A percentile compares a stretch with the other conserved stretches of the same genome.
Conservation (phyloP, 2,113 vertebrate species). For the Nymphicus hollandicus region DNA sequence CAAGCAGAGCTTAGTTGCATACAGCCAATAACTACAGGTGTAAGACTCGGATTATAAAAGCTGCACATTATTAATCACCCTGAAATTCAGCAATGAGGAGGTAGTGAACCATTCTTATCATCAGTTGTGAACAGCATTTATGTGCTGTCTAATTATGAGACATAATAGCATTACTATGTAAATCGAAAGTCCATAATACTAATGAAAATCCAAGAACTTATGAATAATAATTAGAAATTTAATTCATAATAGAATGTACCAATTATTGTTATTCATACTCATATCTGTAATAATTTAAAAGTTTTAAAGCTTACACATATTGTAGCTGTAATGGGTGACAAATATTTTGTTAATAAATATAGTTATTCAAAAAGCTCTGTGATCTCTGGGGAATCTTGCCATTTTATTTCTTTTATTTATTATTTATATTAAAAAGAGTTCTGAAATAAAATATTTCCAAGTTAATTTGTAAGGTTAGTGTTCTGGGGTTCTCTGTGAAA, state of each 20-base stretch:
- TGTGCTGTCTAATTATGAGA: constrained; percentile 14
- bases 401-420: background rate
- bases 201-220: constrained; percentile 14
- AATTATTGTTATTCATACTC: constrained; percentile 19
- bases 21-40: too few relatives aligned
- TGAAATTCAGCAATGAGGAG: background rate
- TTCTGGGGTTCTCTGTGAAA: background rate
- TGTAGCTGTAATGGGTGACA: background rate
- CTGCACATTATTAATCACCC: background rate
- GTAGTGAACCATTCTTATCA: constrained; percentile 25
- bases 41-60: background rate
- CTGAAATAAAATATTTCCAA: constrained; percentile 2
- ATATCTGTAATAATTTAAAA: constrained; percentile 40
- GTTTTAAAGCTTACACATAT: background rate
- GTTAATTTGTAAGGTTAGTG: background rate
- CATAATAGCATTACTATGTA: constrained; percentile 36
- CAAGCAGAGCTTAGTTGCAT: background rate
- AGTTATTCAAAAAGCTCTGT: background rate
- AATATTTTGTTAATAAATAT: background rate
- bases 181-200: constrained; percentile 55
- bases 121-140: background rate
- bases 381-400: background rate
- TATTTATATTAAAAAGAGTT: background rate
- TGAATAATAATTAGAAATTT: constrained; percentile 52
- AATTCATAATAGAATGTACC: constrained; percentile 25